Evolutionary conservation across 1,140 invertebrate species (phyloP).

Genomic region (Aricia agestis): DNA sequence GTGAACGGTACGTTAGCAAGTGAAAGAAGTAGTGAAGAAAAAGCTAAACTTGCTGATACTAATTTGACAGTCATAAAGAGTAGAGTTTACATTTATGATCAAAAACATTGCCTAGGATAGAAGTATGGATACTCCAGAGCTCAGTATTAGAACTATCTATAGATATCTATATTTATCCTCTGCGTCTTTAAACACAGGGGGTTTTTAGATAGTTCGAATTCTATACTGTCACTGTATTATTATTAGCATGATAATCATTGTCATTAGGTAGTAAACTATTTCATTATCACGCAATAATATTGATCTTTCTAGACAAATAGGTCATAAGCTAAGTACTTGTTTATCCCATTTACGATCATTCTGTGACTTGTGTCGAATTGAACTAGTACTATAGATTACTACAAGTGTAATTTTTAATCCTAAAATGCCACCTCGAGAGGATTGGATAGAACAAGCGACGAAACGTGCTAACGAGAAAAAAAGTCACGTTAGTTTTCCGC

Average conservation of each 20-base stretch:
- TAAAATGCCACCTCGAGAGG: slow-evolving; percentile 37
- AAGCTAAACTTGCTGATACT: no score
- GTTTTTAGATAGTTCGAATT: no score
- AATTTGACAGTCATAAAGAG: no score
- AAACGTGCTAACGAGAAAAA: slow-evolving; percentile 45
- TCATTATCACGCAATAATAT: neutral
- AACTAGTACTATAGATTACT: neutral
- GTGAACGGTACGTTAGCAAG: no score
- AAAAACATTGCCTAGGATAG: no score
- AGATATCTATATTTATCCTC: no score
- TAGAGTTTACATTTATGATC: no score
- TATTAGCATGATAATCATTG: neutral
- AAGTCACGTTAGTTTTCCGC: slow-evolving; percentile 59
- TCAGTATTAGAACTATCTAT: no score
- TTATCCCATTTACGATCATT: neutral
- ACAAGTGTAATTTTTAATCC: neutral
- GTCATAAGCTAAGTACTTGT: neutral
- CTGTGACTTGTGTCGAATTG: neutral
- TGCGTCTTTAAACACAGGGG: no score
- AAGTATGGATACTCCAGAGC: no score
- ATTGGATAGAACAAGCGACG: slow-evolving; percentile 38
- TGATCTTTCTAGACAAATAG: neutral
- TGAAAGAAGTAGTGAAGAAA: no score
- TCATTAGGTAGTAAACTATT: slow-evolving; percentile 1
- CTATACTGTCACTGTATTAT: no score